These are phyloP conservation scores for Micromussa lordhowensis DNA, from an alignment of 92 coral and sea anemone genomes.

Conservation along the genomic window DNA sequence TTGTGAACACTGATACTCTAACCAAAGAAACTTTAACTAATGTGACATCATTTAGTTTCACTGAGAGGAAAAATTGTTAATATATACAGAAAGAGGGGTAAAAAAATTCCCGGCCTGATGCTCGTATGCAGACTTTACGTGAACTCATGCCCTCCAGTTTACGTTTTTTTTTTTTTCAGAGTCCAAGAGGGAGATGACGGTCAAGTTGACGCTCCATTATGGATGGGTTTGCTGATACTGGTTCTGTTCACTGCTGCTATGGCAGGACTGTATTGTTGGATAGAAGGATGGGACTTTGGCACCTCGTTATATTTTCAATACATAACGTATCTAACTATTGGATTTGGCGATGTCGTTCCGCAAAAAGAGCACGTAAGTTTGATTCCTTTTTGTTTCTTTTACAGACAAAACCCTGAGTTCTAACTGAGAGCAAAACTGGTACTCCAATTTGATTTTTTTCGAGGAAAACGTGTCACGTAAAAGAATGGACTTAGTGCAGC, in stretches of 20 bases:
- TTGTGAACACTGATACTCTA: no score
- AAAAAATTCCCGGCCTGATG: no score
- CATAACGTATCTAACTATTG: slow-evolving; percentile 81
- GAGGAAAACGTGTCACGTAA: no score
- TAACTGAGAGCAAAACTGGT: neutral
- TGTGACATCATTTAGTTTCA: no score
- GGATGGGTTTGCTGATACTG: slow-evolving; percentile 79
- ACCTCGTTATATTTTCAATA: slow-evolving; percentile 83
- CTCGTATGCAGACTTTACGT: no score
- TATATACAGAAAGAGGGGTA: no score
- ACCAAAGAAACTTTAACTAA: no score
- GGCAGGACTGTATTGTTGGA: slow-evolving; percentile 74
- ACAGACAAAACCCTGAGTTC: neutral
- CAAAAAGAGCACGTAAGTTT: slow-evolving; percentile 54
- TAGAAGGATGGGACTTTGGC: slow-evolving; percentile 93
- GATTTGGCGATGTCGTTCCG: slow-evolving; percentile 94
- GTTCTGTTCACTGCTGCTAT: slow-evolving; percentile 66
- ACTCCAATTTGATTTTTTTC: neutral
- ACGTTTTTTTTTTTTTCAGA: neutral
- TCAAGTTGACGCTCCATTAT: slow-evolving; percentile 82
- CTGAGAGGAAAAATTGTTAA: no score
- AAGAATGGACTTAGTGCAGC: no score
- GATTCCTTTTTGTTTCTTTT: neutral
- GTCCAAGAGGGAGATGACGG: slow-evolving; percentile 63
- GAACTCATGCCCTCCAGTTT: no score